phyloP scores from a whole-genome alignment of 2,888 invertebrate genomes.

The Reticulitermes lucifugus region DNA sequence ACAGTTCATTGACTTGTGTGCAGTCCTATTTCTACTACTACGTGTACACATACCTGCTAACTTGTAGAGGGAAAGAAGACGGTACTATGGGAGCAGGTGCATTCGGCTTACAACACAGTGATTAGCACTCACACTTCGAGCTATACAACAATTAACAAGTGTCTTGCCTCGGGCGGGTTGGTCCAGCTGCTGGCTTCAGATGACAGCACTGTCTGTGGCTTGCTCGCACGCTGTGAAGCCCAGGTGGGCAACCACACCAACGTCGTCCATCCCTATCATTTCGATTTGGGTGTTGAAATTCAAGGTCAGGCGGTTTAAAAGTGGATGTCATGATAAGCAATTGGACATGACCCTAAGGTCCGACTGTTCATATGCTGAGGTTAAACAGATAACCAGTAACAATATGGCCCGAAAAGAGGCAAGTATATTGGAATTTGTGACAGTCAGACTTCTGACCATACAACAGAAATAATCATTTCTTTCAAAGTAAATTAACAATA shows the following conservation, averaged over 20 bases:
- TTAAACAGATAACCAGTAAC: too few species aligned
- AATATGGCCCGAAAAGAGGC: too few species aligned
- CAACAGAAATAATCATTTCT: too few species aligned
- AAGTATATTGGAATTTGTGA: too few species aligned
- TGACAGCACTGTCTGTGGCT: neutral
- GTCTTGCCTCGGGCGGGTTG: neutral
- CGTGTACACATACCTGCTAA: too few species aligned
- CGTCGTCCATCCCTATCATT: neutral
- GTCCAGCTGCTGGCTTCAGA: slow-evolving; percentile 19
- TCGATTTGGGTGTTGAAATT: neutral
- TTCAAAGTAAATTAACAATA: too few species aligned
- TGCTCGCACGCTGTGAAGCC: neutral
- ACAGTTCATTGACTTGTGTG: slow-evolving; percentile 15
- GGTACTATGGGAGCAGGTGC: neutral
- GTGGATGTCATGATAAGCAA: neutral
- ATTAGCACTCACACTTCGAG: slow-evolving; percentile 4
- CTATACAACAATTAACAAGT: slow-evolving; percentile 20
- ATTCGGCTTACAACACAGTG: neutral
- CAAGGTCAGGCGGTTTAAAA: neutral
- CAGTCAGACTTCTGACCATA: too few species aligned
- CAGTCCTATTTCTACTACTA: neutral
- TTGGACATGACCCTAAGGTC: too few species aligned
- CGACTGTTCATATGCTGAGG: too few species aligned
- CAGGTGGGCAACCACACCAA: neutral
- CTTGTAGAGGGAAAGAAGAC: neutral